phyloP scores from a whole-genome alignment of 1,140 invertebrate species.

The Xylocopa sonorina region DNA sequence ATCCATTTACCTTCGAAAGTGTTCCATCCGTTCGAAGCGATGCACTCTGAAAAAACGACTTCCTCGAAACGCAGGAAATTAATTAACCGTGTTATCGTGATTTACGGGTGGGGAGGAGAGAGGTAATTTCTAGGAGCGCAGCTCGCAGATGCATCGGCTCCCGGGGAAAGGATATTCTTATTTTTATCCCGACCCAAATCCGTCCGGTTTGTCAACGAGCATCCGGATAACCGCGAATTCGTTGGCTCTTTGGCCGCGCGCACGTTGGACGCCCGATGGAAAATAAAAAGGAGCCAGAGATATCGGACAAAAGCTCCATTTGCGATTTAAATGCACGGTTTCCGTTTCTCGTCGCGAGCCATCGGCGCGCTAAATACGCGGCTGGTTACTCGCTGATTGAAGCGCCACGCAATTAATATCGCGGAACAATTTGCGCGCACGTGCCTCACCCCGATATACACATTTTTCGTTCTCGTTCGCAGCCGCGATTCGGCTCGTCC shows the following conservation, averaged over 20 bases:
- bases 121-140: no score
- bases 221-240: not conserved
- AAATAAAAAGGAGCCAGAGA: not conserved
- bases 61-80: not conserved
- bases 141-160: no score
- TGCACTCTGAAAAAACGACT: no score
- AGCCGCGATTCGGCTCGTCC: not conserved
- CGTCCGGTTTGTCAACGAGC: not conserved
- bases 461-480: not conserved
- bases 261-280: not conserved
- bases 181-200: constrained; percentile 5
- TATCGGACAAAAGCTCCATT: not conserved
- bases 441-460: not conserved
- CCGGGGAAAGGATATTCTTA: not conserved
- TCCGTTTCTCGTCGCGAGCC: constrained; percentile 2
- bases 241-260: no score
- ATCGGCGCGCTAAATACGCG: not conserved
- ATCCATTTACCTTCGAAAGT: no score
- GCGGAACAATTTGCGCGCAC: not conserved
- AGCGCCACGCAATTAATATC: constrained; percentile 2
- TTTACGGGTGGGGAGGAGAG: not conserved
- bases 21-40: no score
- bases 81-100: not conserved
- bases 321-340: constrained; percentile 22
- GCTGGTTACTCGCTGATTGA: constrained; percentile 5